Base-by-base conservation (phyloP, 1,140 invertebrate species). In the Leptopilina clavipes region DNA sequence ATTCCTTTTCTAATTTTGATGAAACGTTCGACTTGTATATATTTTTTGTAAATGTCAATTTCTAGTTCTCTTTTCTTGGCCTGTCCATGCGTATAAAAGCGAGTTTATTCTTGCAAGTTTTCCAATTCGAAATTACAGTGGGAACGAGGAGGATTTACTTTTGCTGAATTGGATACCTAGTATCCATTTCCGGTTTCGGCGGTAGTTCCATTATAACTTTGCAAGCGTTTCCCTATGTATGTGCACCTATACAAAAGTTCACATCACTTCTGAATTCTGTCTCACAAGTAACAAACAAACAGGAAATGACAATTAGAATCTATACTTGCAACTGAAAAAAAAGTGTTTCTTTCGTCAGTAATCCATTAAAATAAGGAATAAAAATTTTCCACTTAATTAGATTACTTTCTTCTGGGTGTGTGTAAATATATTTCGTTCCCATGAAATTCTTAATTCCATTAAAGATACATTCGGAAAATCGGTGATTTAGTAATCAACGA, bases 151-250 rank as follows among this genome's bases (percentile, higher is more conserved):
- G 25, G 59, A 65, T 65, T 65, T 65, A 31, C 59, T 37, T 65
- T 31, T 65, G 25, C 22, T 65, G 59, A 65, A 65, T 65, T 65
- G 25, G 59, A 65, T 65, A 65, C 25, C 59, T 31, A 65, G 22
- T 31, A 65, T 65, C 59, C 59, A 65, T 65, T 65, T 65, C 59
- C 25, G 25, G 59, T 65, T 65, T 45, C 44, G 65, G 76, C 75
- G 65, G 74, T 79, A 73, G 73, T 80, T 81, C 74, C 77, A 82
- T 81, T 84, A 81, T 79, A 84, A 84, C 81, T 84, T 84, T 75
- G 59, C 17, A 48, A 71, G 11, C 45, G 65, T 71, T 80, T 80
- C 73, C 44, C 22, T 6, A 1, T 8, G 25, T 31, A 40, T 40
- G 37, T 40, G 37, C 72, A 77, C 5, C 25, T 74, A 70, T 72